Evolutionary conservation across 2,113 vertebrate species (phyloP).

Genomic region (Hyperoodon ampullatus): DNA sequence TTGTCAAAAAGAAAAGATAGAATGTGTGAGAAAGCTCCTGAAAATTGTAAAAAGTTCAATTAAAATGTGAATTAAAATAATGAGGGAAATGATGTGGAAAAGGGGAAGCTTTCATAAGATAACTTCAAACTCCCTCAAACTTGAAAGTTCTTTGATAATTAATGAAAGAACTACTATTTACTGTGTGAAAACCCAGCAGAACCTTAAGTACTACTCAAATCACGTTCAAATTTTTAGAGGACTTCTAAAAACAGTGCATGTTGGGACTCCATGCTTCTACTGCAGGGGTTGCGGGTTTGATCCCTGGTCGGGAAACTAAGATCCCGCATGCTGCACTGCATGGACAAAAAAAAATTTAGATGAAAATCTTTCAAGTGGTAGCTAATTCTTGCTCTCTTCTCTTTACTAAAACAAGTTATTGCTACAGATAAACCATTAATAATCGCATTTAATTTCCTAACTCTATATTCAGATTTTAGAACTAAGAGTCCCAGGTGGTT

Average conservation of each 20-base stretch:
- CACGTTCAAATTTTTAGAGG: not conserved
- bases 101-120: not conserved
- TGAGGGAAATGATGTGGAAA: not conserved
- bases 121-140: not conserved
- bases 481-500: not conserved
- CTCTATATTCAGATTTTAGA: not conserved
- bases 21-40: not conserved
- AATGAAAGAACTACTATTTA: not conserved
- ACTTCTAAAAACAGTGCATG: too few relatives aligned
- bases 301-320: too few relatives aligned
- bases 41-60: not conserved
- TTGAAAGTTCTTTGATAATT: not conserved
- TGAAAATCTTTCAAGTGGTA: not conserved
- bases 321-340: too few relatives aligned
- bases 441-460: not conserved
- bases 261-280: too few relatives aligned
- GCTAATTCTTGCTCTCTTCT: not conserved
- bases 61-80: not conserved
- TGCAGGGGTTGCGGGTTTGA: too few relatives aligned
- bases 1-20: not conserved
- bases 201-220: not conserved
- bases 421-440: not conserved
- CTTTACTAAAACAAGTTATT: not conserved
- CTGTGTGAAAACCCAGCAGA: not conserved
- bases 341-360: too few relatives aligned